Percentiles rank a stretch among this genome's conserved stretches.
phyloP scores from a whole-genome alignment of 2,113 vertebrate species.

The Pionites leucogaster region DNA sequence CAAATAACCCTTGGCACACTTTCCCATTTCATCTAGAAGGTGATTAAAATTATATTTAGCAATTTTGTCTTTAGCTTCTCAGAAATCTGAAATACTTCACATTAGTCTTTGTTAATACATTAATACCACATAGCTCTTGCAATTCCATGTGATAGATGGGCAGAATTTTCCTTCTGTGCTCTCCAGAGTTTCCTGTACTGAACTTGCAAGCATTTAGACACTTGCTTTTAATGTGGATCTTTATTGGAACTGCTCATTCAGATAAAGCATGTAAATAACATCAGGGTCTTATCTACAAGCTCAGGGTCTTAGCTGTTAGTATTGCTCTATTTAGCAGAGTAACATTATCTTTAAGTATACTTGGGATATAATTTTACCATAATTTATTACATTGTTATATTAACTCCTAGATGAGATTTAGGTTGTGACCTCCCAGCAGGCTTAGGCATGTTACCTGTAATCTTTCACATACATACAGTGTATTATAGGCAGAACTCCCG shows the following conservation, averaged over 20 bases:
- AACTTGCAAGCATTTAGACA: background rate
- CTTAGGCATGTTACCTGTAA: constrained; percentile 70
- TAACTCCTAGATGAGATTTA: constrained; percentile 63
- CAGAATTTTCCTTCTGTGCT: background rate
- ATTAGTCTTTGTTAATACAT: background rate
- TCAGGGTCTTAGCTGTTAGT: background rate
- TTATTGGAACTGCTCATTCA: background rate
- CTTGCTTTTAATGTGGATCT: background rate
- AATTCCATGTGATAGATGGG: background rate
- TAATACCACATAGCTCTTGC: background rate
- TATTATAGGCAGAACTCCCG: constrained; percentile 77
- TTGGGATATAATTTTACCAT: constrained; percentile 18
- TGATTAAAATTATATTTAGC: background rate
- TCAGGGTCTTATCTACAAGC: background rate
- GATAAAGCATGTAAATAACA: background rate
- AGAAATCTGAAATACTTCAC: background rate
- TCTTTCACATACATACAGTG: constrained; percentile 78
- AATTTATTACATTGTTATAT: constrained; percentile 27
- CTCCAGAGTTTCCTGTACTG: background rate
- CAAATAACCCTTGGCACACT: background rate
- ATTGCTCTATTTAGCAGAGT: background rate
- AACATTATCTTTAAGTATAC: background rate
- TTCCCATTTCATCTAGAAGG: background rate
- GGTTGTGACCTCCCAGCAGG: constrained; percentile 72
- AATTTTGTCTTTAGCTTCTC: background rate